Evolutionary conservation across 1,140 invertebrate species (phyloP).

Genomic region (Apis mellifera): Amel_HAv3.1 CM009944.2:10150501-10151000

Average conservation of each 20-base stretch:
- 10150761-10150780: slow-evolving; percentile 80
- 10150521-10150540: too few species aligned
- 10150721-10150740: not conserved
- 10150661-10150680: too few species aligned
- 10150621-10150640: too few species aligned
- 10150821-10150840: slow-evolving; percentile 87
- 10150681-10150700: too few species aligned
- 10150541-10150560: too few species aligned
- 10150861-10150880: slow-evolving; percentile 88
- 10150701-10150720: not conserved
- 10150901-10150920: slow-evolving; percentile 88
- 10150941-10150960: slow-evolving; percentile 79
- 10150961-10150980: not conserved
- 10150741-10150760: slow-evolving; percentile 58
- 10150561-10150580: too few species aligned
- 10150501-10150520: not conserved
- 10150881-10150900: slow-evolving; percentile 86
- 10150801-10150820: slow-evolving; percentile 86
- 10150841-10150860: slow-evolving; percentile 87
- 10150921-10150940: slow-evolving; percentile 92
- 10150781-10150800: slow-evolving; percentile 87
- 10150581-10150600: too few species aligned
- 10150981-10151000: slow-evolving; percentile 18
- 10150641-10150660: too few species aligned
- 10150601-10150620: too few species aligned